phyloP scores from a whole-genome alignment of 1,140 invertebrate species.

The Drosophila jambulina region DNA sequence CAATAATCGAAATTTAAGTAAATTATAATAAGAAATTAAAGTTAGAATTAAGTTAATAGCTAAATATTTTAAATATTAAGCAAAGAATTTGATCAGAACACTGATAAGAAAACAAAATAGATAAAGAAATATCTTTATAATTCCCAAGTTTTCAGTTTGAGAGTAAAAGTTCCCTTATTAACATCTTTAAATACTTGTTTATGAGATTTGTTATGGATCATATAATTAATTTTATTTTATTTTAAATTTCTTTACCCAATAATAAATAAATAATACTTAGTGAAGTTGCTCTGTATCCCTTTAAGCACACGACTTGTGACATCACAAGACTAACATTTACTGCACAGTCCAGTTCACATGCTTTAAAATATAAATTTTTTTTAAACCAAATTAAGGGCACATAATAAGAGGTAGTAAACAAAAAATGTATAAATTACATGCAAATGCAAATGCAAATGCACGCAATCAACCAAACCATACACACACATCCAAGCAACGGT shows the following conservation, averaged over 20 bases:
- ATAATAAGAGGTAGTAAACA: neutral
- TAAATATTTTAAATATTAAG: too few relatives aligned
- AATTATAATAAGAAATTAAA: neutral
- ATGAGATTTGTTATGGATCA: neutral
- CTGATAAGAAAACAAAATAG: neutral
- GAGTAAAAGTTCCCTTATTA: too few relatives aligned
- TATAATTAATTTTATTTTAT: neutral
- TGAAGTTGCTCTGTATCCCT: neutral
- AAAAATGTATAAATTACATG: constrained; percentile 30
- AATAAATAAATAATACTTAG: neutral
- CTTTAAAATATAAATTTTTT: neutral
- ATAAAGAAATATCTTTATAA: neutral
- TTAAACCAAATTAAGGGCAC: constrained; percentile 30
- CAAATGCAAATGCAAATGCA: constrained; percentile 45
- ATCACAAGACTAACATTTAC: constrained; percentile 1
- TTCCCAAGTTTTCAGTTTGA: neutral
- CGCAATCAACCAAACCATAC: constrained; percentile 19
- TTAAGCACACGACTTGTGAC: constrained; percentile 10
- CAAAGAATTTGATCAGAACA: too few relatives aligned
- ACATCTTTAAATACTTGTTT: neutral
- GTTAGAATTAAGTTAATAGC: too few relatives aligned
- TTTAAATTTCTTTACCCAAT: neutral
- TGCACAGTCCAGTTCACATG: neutral
- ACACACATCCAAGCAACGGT: neutral
- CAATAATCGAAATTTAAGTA: neutral